These are phyloP conservation scores for Steinernema hermaphroditum DNA, from an alignment of 2,888 invertebrate genomes.

Conservation along the genomic window DNA sequence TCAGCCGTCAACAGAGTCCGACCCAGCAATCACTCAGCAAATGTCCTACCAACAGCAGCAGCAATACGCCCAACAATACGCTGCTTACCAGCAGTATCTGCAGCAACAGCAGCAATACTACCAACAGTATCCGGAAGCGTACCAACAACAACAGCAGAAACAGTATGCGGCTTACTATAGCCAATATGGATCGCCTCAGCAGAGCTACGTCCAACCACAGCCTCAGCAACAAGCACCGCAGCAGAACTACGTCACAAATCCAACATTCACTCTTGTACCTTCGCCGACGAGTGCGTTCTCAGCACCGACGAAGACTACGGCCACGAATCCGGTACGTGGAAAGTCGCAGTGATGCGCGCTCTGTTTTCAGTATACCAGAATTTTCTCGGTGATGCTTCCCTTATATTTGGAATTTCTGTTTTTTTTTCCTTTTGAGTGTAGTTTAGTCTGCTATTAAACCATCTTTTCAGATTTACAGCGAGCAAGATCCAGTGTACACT, in stretches of 20 bases:
- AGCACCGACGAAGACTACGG: background rate
- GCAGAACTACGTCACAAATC: background rate
- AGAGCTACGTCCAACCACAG: background rate
- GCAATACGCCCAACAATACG: conserved; percentile 25
- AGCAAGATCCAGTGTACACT: background rate
- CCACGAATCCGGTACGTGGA: background rate
- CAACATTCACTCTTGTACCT: conserved; percentile 33
- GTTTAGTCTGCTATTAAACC: too few species aligned
- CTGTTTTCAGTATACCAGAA: too few species aligned
- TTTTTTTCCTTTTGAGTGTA: too few species aligned
- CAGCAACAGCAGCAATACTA: conserved; percentile 27
- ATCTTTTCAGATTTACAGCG: background rate
- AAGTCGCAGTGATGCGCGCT: too few species aligned
- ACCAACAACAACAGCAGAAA: conserved; percentile 27
- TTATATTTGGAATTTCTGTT: too few species aligned
- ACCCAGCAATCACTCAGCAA: conserved; percentile 28
- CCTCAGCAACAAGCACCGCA: background rate
- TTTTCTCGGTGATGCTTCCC: too few species aligned
- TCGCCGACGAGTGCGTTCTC: conserved; percentile 51
- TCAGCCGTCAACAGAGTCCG: conserved; percentile 31
- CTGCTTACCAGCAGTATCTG: conserved; percentile 32
- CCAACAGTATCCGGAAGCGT: conserved; percentile 29
- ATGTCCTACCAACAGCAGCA: conserved; percentile 37
- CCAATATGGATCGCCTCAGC: background rate
- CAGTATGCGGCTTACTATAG: conserved; percentile 3